These are phyloP conservation scores for Apamea anceps DNA, from an alignment of 2,888 invertebrate genomes.

Conservation along the genomic window DNA sequence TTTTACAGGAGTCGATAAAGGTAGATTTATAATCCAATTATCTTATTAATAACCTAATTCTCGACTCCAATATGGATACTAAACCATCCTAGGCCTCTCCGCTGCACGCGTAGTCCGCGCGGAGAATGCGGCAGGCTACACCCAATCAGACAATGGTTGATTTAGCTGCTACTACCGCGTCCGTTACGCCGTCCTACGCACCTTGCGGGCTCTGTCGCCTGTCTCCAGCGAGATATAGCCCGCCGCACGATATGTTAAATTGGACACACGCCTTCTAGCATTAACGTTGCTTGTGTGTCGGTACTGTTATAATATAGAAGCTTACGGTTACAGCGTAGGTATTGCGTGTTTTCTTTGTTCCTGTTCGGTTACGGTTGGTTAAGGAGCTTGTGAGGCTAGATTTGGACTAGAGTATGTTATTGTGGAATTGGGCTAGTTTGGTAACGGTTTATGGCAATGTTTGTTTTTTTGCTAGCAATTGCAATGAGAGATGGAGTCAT, in stretches of 20 bases:
- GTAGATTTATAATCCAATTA: neutral
- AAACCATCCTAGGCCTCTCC: constrained; percentile 48
- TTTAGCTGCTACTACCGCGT: constrained; percentile 83
- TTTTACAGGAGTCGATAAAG: neutral
- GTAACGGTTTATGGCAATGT: no score
- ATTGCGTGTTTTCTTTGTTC: constrained; percentile 55
- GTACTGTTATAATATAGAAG: constrained; percentile 80
- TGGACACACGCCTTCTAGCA: constrained; percentile 84
- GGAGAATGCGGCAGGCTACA: constrained; percentile 83
- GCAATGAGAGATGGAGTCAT: neutral
- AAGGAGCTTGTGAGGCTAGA: constrained; percentile 6
- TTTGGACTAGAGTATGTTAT: constrained; percentile 1
- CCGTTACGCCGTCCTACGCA: constrained; percentile 87
- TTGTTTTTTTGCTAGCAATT: neutral
- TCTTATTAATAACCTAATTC: neutral
- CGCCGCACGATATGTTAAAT: constrained; percentile 81
- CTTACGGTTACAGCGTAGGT: constrained; percentile 60
- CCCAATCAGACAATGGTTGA: constrained; percentile 88
- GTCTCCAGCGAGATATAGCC: constrained; percentile 74
- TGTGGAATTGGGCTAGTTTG: neutral
- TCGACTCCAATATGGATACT: neutral
- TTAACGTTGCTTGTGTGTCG: constrained; percentile 79
- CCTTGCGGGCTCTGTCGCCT: constrained; percentile 78
- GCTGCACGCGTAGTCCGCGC: constrained; percentile 49
- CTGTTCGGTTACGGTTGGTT: constrained; percentile 42